Percentiles rank a stretch among this genome's conserved stretches.
phyloP scores from a whole-genome alignment of 2,113 vertebrate genomes.

The Narcine bancroftii region DNA sequence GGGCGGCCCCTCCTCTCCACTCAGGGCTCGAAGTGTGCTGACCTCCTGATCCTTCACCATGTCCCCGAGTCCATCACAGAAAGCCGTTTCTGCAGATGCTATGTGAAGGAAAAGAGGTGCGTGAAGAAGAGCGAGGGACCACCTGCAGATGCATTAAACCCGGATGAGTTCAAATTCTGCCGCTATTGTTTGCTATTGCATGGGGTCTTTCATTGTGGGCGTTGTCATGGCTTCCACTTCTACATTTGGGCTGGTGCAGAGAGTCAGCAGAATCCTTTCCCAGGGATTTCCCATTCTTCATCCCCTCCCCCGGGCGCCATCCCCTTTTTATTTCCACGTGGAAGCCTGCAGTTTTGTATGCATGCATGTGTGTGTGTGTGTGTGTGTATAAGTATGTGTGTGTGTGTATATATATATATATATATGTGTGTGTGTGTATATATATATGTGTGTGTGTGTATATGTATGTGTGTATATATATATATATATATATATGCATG shows the following conservation, averaged over 20 bases:
- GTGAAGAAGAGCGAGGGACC: too few relatives aligned
- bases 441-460: too few relatives aligned
- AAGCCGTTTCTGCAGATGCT: conserved; percentile 28
- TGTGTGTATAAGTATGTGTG: too few relatives aligned
- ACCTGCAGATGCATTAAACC: background rate
- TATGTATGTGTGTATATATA: too few relatives aligned
- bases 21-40: background rate
- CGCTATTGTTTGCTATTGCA: background rate
- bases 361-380: too few relatives aligned
- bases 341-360: background rate
- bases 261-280: background rate
- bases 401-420: too few relatives aligned
- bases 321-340: background rate
- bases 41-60: background rate
- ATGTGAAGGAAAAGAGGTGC: conserved; percentile 35
- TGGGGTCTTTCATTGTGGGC: background rate
- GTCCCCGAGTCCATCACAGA: background rate
- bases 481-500: too few relatives aligned
- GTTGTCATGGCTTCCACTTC: background rate
- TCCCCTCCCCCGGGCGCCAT: too few relatives aligned
- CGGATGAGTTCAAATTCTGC: background rate
- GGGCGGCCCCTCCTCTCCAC: background rate
- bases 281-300: background rate
- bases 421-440: too few relatives aligned
- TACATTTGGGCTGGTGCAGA: background rate